phyloP scores from a whole-genome alignment of 1,140 invertebrate genomes.

The Aradophagus sp. region DNA sequence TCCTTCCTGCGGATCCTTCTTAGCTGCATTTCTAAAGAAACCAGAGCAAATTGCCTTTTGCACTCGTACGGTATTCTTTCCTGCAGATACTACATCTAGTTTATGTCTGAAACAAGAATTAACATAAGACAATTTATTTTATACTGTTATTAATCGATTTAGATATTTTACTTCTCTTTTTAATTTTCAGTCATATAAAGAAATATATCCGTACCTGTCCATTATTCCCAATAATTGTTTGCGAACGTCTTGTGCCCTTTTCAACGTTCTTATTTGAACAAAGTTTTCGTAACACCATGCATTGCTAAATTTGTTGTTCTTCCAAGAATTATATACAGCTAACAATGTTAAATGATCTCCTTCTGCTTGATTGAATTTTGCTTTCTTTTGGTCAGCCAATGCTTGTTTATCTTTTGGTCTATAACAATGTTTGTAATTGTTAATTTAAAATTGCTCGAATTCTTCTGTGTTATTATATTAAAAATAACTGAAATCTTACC shows the following conservation, averaged over 20 bases:
- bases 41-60: constrained; percentile 99
- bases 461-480: no score
- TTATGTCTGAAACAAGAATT: constrained; percentile 84
- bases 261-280: constrained; percentile 97
- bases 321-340: constrained; percentile 99
- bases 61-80: constrained; percentile 94
- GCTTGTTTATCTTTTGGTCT: constrained; percentile 97
- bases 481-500: no score
- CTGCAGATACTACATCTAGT: constrained; percentile 96
- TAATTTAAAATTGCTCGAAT: no score
- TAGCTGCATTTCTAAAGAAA: constrained; percentile 99
- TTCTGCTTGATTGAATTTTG: constrained; percentile 98
- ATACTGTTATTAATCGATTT: background rate
- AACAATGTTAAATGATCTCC: constrained; percentile 98
- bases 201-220: constrained; percentile 82
- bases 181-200: constrained; percentile 13
- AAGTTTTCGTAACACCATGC: constrained; percentile 99
- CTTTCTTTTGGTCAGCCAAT: constrained; percentile 98
- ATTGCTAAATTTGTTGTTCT: constrained; percentile 99
- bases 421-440: no score
- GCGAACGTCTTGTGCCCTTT: constrained; percentile 97
- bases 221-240: constrained; percentile 99
- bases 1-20: constrained; percentile 99
- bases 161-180: no score
- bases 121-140: constrained; percentile 7